Base-by-base conservation (phyloP, 2,888 invertebrate genomes). In the Syrista parreyssii region DNA sequence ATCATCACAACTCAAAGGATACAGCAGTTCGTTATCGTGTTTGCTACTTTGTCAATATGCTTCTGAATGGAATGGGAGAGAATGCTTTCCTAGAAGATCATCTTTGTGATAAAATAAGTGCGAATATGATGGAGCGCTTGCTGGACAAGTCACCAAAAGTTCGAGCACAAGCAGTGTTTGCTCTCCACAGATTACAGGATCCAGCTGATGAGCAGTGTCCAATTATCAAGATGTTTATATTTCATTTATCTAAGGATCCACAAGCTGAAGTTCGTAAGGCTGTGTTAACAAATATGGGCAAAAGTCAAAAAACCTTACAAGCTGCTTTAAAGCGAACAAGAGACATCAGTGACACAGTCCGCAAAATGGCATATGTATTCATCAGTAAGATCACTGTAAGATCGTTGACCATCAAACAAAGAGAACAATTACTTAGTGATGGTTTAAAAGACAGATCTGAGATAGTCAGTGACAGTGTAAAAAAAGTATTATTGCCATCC, bases 101-200 rank as follows among this genome's bases (percentile, higher is more conserved):
- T 34, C 92, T 97, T 6, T 97, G 95, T 88, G 95, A 96, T 81
- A 93, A 94, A 84, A 94, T 97, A 68, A 93, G 95, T 77, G 92
- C 93, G 34, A 94, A 94, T 75, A 96, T 97, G 94, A 90, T 94
- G 77, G 93, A 94, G 72, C 92, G 96, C 40, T 89, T 92, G 1
- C 92, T 96, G 92, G 98, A 98, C 88, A 94, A 94, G 12, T 94
- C 96, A 73, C 93, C 96, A 1, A 94, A 94, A 75, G 96, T 98
- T 4, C 93, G 98, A 32, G 94, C 95, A 68, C 95, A 97, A 84
- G 97, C 97, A 0, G 95, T 97, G 0, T 91, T 94, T 36, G 96
- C 97, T 0, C 92, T 98, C 69, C 94, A 95, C 77, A 93, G 97
- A 6, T 92, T 98, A 1, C 98, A 98, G 90, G 95, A 96, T 85